Evolutionary conservation across 1,140 invertebrate species (phyloP).

Genomic region (Drosophila orena): DNA sequence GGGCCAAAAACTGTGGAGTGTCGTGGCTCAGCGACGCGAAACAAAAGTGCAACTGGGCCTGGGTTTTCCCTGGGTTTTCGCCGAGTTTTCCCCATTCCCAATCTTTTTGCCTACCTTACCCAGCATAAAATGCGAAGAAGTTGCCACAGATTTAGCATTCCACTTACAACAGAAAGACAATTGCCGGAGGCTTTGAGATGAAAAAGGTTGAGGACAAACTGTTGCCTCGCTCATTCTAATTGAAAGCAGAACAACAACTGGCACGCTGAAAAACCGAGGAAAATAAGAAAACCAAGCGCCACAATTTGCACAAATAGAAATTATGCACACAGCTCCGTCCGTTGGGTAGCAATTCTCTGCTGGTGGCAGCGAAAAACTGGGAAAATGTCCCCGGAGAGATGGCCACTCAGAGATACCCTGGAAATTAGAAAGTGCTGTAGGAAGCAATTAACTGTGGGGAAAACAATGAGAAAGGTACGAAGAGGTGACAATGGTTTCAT

Average conservation of each 20-base stretch:
- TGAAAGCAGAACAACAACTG: constrained; percentile 60
- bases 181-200: constrained; percentile 29
- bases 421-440: constrained; percentile 33
- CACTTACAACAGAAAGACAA: constrained; percentile 62
- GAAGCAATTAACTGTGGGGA: constrained; percentile 24
- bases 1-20: constrained; percentile 36
- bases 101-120: not conserved
- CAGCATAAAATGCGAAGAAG: constrained; percentile 57
- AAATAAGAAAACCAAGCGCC: constrained; percentile 46
- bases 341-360: constrained; percentile 25
- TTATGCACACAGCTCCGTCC: constrained; percentile 51
- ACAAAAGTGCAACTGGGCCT: constrained; percentile 63
- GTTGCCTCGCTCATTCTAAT: constrained; percentile 67
- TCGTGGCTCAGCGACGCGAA: constrained; percentile 71
- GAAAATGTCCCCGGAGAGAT: constrained; percentile 33
- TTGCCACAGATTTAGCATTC: constrained; percentile 63
- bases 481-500: constrained; percentile 3
- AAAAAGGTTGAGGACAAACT: constrained; percentile 56
- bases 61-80: not conserved
- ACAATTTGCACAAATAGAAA: constrained; percentile 70
- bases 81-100: not conserved
- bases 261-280: constrained; percentile 5
- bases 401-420: constrained; percentile 42
- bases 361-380: constrained; percentile 1
- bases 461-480: constrained; percentile 24